Conservation (phyloP, 2,888 invertebrate genomes). For the Choristoneura rosaceana region DNA sequence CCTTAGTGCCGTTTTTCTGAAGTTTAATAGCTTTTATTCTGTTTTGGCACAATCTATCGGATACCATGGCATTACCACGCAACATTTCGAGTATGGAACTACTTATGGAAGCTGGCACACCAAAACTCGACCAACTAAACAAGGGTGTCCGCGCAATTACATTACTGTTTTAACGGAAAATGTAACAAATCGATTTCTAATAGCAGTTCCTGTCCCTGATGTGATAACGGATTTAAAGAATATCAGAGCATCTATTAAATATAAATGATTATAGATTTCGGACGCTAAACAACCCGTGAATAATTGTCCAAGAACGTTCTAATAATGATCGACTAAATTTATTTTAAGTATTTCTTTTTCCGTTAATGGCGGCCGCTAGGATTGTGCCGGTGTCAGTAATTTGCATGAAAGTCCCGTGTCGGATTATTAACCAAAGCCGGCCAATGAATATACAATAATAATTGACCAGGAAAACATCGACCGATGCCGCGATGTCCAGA, state of each 20-base stretch:
- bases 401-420: too few relatives aligned
- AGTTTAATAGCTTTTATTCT: too few relatives aligned
- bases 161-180: not conserved
- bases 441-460: too few relatives aligned
- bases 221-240: not conserved
- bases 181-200: slow-evolving; percentile 2
- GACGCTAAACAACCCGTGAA: not conserved
- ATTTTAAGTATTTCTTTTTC: too few relatives aligned
- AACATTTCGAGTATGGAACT: not conserved
- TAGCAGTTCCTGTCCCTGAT: not conserved
- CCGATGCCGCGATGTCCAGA: too few relatives aligned
- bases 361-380: too few relatives aligned
- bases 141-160: not conserved
- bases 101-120: not conserved
- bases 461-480: too few relatives aligned
- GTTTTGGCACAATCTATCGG: too few relatives aligned
- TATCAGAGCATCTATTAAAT: not conserved
- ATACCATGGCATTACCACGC: too few relatives aligned
- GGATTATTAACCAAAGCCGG: too few relatives aligned
- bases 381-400: too few relatives aligned
- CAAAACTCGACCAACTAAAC: not conserved
- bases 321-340: not conserved
- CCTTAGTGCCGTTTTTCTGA: not conserved
- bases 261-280: not conserved
- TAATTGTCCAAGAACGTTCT: not conserved